phyloP scores from a whole-genome alignment of 2,888 invertebrate genomes.

The Dascillus cervinus region DNA sequence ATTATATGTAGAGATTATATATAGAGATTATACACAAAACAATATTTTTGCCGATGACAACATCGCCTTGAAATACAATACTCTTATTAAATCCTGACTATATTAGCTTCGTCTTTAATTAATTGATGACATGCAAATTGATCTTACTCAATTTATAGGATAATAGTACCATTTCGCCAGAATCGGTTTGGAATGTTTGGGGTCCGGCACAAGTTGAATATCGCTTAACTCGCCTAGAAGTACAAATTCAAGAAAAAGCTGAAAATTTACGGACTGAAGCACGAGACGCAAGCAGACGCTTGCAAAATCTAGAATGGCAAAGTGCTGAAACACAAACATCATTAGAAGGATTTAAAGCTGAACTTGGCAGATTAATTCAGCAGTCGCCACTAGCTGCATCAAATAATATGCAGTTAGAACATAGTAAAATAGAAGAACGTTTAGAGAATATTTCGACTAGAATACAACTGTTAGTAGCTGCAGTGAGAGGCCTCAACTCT shows the following conservation, averaged over 20 bases:
- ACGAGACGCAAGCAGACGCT: slow-evolving; percentile 35
- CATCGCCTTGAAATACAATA: too few relatives aligned
- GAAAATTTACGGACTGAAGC: slow-evolving; percentile 40
- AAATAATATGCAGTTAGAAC: background rate
- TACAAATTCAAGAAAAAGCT: slow-evolving; percentile 37
- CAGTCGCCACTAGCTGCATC: slow-evolving; percentile 4
- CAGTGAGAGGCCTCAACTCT: slow-evolving; percentile 19
- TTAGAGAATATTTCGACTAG: slow-evolving; percentile 24
- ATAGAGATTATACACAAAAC: too few relatives aligned
- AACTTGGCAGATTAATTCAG: slow-evolving; percentile 22
- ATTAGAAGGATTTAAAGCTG: slow-evolving; percentile 39
- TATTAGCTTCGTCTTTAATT: too few relatives aligned
- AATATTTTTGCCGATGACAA: too few relatives aligned
- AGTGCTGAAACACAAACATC: slow-evolving; percentile 34
- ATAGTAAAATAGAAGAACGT: slow-evolving; percentile 17
- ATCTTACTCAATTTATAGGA: too few relatives aligned
- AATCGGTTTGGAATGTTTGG: too few relatives aligned
- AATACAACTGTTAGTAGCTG: slow-evolving; percentile 24
- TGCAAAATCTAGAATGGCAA: slow-evolving; percentile 42
- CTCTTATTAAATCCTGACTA: too few relatives aligned
- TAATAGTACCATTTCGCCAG: too few relatives aligned
- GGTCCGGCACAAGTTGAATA: slow-evolving; percentile 26
- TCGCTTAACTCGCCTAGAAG: slow-evolving; percentile 37
- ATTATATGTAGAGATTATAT: too few relatives aligned
- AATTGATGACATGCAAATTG: too few relatives aligned